Percentiles rank a stretch among this genome's conserved stretches.
Conservation (phyloP, 2,797 vertebrate species). For the Gymnodraco acuticeps region DNA sequence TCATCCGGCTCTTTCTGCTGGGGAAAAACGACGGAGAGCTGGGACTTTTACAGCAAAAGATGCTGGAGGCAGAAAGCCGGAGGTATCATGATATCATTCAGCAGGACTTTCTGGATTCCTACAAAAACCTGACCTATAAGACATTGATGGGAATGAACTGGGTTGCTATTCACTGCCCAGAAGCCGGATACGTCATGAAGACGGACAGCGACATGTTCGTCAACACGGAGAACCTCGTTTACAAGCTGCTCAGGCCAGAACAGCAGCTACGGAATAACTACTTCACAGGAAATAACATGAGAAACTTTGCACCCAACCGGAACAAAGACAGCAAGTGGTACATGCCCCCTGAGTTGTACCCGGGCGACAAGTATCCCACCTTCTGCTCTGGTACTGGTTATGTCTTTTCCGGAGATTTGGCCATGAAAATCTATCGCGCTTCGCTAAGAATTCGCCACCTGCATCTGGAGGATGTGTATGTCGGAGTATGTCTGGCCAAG, state of each 20-base stretch:
- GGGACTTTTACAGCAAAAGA: conserved; percentile 83
- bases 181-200: conserved; percentile 94
- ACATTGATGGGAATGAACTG: conserved; percentile 99
- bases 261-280: conserved; percentile 88
- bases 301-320: conserved; percentile 91
- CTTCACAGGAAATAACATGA: conserved; percentile 96
- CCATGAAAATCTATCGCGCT: conserved; percentile 90
- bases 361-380: conserved; percentile 92
- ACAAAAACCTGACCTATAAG: conserved; percentile 96
- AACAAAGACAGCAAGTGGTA: conserved; percentile 98
- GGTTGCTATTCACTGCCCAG: conserved; percentile 92
- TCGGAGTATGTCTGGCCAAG: conserved; percentile 95
- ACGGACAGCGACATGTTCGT: conserved; percentile 99
- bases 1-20: conserved; percentile 92
- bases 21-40: conserved; percentile 84
- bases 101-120: conserved; percentile 94
- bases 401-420: conserved; percentile 95
- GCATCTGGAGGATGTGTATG: conserved; percentile 96
- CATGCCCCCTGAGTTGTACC: conserved; percentile 94
- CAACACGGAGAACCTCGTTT: conserved; percentile 95
- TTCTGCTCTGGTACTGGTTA: conserved; percentile 99
- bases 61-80: conserved; percentile 90
- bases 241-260: conserved; percentile 92
- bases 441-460: conserved; percentile 89
- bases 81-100: conserved; percentile 93